Base-by-base conservation (phyloP, 2,113 vertebrate species). In the Scomber japonicus region DNA sequence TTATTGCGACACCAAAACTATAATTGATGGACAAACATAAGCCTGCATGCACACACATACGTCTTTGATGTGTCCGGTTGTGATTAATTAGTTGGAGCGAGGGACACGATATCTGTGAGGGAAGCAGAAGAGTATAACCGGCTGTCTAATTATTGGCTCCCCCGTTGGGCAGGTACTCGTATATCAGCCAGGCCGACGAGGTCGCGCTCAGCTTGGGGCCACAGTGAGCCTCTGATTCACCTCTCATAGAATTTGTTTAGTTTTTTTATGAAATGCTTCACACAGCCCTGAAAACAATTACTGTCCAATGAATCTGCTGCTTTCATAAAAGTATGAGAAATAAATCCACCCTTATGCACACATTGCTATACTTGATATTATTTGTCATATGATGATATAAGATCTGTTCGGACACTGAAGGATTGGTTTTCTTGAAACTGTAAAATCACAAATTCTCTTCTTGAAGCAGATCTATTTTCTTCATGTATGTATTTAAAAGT, bases 71-170 rank as follows among this genome's bases (percentile, higher is more conserved):
- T 74, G 46, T 77, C 80, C 15, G 17, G 57, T 44, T 21, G 1
- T 57, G 55, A 87, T 88, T 75, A 90, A 84, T 90, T 82, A 85
- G 81, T 53, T 46, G 15, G 30, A 64, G 54, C 50, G 74, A 80
- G 66, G 74, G 19, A 80, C 57, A 17, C 40, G 48, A 48, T 31
- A 63, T 60, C 1, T 70, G 48, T 10, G 45, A 46, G 19, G 66
- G 69, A 68, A 57, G 54, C 62, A 7, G 57, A 48, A 71, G 71
- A 16, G 19, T 59, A 16, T 69, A 70, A 78, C 68, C 59, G 11
- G 49, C 63, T 73, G 54, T 50, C 78, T 83, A 89, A 86, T 90
- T 88, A 91, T 73, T 44, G 55, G 75, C 50, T 44, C 55, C 62
- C 77, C 68, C 54, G 53, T 66, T 1, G 71, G 75, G 77, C 79